Base-by-base conservation (phyloP, 2,797 vertebrate species). In the Trachops cirrhosus region DNA sequence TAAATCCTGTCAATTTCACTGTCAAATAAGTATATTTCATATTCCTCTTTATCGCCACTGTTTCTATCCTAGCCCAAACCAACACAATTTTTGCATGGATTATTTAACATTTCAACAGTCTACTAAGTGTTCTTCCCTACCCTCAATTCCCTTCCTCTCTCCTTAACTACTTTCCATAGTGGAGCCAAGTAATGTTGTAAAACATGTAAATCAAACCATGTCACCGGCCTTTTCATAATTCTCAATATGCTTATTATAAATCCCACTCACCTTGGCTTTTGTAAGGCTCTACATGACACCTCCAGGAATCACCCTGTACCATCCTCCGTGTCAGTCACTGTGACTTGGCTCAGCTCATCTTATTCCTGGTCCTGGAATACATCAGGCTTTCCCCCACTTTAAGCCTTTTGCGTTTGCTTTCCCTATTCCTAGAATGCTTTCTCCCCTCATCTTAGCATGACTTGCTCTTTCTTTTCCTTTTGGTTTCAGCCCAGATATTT, bases 1-100 rank as follows among this genome's bases (percentile, higher is more conserved):
- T 32, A 29, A 85, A 73, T 80, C 48, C 64, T 95, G 54, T 89
- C 85, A 86, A 89, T 79, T 74, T 85, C 34, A 89, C 37, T 48
- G 32, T n/a, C 78, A 79, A 46, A 14, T 86, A 11, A 6, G 14
- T 62, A 62, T 74, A 37, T 50, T 19, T 67, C 8, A 39, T 73
- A 74, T 74, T 74, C 86, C 73, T 85, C 34, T 90, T 91, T 4
- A 32, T 54, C 1, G 4, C 46, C 46, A 39, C 37, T 74, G 48
- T 74, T 82, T 26, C 19, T 7, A 39, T 73, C 9, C 3, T 67
- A 48, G 6, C 44, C 64, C 46, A 79, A 91, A 44, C 22, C n/a
- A 44, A 10, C 54, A 84, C 48, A 15, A 62, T 77, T 94, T 75
- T 89, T 84, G 26, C 29, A 19, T 85, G 46, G 18, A 37, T 91